phyloP scores from a whole-genome alignment of 53 echinoderm and acorn worm species.

The Patiria pectinifera region DNA sequence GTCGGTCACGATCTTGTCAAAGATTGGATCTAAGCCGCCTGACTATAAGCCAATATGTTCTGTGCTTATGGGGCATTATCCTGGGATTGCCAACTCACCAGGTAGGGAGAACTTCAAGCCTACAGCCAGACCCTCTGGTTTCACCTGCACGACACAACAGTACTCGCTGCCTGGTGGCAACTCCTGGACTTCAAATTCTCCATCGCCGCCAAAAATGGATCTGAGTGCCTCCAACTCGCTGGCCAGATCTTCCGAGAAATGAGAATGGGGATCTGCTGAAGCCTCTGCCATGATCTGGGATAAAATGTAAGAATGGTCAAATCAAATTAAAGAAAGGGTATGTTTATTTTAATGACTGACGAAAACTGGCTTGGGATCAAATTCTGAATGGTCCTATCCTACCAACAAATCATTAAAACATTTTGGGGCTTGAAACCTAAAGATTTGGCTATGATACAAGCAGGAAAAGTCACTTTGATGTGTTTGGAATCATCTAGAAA shows the following conservation, averaged over 20 bases:
- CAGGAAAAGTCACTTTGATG: too few species aligned
- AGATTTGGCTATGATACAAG: too few species aligned
- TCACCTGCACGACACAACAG: constrained; percentile 69
- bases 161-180: constrained; percentile 27
- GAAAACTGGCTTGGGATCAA: too few species aligned
- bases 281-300: constrained; percentile 67
- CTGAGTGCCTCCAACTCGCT: constrained; percentile 75
- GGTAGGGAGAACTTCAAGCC: constrained; percentile 68
- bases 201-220: constrained; percentile 72
- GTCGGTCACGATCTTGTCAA: too few species aligned
- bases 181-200: constrained; percentile 65
- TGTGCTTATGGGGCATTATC: neutral
- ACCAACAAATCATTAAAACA: too few species aligned
- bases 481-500: too few species aligned
- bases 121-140: constrained; percentile 56
- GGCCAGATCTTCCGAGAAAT: constrained; percentile 67
- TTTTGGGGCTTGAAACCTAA: too few species aligned
- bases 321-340: neutral
- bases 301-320: neutral
- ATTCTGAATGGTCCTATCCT: too few species aligned
- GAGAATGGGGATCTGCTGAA: neutral
- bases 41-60: neutral
- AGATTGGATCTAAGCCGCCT: too few species aligned
- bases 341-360: too few species aligned
- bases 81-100: constrained; percentile 55